Conservation (phyloP, 2,113 vertebrate species). For the Catharus bicknelli region DNA sequence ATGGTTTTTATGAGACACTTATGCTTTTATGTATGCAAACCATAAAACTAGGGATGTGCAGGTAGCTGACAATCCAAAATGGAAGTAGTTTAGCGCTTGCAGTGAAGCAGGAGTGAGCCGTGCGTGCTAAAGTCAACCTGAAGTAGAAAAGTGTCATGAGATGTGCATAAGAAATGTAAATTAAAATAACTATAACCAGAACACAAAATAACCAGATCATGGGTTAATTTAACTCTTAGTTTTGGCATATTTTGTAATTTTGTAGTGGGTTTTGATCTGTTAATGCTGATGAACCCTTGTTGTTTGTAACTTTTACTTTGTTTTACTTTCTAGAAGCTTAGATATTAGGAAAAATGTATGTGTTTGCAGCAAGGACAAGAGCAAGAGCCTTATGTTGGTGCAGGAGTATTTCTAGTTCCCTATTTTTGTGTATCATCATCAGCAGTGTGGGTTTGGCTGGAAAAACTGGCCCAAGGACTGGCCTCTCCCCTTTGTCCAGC, state of each 20-base stretch:
- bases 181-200: background rate
- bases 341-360: background rate
- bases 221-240: background rate
- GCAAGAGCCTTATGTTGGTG: background rate
- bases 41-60: background rate
- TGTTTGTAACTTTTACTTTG: background rate
- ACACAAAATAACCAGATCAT: background rate
- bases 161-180: background rate
- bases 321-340: background rate
- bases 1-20: background rate
- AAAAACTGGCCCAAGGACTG: background rate
- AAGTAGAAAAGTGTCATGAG: background rate
- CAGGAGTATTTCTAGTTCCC: background rate
- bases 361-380: background rate
- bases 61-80: background rate
- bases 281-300: background rate
- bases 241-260: background rate
- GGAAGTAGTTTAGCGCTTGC: background rate
- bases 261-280: background rate
- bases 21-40: background rate
- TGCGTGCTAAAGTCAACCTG: background rate
- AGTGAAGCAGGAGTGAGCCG: background rate
- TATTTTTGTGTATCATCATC: background rate
- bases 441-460: background rate
- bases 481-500: background rate